A percentile compares a stretch with the other conserved stretches of the same genome.
phyloP scores from a whole-genome alignment of 2,888 invertebrate species.

The Thysanoteuthis rhombus region DNA sequence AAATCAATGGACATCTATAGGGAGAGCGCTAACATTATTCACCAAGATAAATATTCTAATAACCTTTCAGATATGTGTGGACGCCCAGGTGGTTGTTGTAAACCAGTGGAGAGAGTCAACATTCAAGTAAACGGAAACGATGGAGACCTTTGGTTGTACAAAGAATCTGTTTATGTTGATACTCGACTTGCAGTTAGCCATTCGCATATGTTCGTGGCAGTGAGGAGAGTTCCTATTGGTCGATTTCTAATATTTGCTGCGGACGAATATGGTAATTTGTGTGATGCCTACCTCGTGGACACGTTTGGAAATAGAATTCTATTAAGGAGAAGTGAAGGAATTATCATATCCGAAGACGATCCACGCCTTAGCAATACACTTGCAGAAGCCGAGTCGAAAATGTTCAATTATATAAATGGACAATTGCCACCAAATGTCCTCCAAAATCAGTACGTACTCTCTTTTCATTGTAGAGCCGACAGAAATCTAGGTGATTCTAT shows the following conservation, averaged over 20 bases:
- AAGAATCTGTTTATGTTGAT: not conserved
- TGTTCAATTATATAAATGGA: not conserved
- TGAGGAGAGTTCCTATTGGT: not conserved
- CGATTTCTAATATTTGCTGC: constrained; percentile 12
- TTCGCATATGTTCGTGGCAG: not conserved
- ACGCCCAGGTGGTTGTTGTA: constrained; percentile 20
- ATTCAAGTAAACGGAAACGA: constrained; percentile 14
- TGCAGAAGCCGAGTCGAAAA: constrained; percentile 14
- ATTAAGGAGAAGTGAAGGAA: not conserved
- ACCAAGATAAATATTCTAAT: not conserved
- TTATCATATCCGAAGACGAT: not conserved
- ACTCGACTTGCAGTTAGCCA: not conserved
- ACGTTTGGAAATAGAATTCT: not conserved
- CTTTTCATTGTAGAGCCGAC: constrained; percentile 18
- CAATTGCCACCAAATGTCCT: not conserved
- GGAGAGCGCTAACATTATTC: not conserved
- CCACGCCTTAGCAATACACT: not conserved
- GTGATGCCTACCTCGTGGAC: not conserved
- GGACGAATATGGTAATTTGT: constrained; percentile 27
- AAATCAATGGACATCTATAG: constrained; percentile 12
- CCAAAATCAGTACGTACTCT: not conserved
- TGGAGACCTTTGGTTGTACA: not conserved
- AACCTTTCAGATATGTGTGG: not conserved
- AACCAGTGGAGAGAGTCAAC: constrained; percentile 18
- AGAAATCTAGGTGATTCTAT: not conserved